These are phyloP conservation scores for Ganaspis sp. DNA, from an alignment of 1,140 invertebrate genomes.

Conservation along the genomic window DNA sequence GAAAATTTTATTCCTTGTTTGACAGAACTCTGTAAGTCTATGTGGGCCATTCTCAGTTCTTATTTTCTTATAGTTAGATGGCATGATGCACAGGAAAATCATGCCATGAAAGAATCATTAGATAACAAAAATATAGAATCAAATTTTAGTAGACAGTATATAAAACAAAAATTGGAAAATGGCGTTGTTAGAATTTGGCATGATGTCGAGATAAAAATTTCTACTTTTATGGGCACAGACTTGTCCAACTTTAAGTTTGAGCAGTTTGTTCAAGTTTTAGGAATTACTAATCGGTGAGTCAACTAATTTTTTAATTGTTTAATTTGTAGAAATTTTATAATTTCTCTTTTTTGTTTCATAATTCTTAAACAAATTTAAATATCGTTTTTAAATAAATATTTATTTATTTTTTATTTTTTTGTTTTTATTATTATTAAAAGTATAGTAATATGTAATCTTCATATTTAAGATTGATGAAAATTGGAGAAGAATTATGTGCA, in stretches of 20 bases:
- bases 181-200: slow-evolving; percentile 93
- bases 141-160: slow-evolving; percentile 85
- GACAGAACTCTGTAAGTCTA: slow-evolving; percentile 86
- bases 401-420: too few relatives aligned
- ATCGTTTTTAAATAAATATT: slow-evolving; percentile 21
- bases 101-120: slow-evolving; percentile 52
- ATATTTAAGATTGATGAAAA: slow-evolving; percentile 84
- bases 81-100: slow-evolving; percentile 81
- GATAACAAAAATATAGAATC: slow-evolving; percentile 78
- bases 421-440: too few relatives aligned
- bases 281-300: slow-evolving; percentile 86
- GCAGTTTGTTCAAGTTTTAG: slow-evolving; percentile 94
- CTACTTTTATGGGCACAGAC: slow-evolving; percentile 84
- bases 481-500: slow-evolving; percentile 93
- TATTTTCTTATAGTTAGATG: slow-evolving; percentile 89
- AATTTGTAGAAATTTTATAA: too few relatives aligned
- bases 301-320: background rate
- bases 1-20: slow-evolving; percentile 90
- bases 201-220: slow-evolving; percentile 95
- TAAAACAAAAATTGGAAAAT: slow-evolving; percentile 91
- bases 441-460: slow-evolving; percentile 38
- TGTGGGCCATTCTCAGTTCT: slow-evolving; percentile 89
- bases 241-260: slow-evolving; percentile 93
- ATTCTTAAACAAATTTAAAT: background rate
- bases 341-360: too few relatives aligned